Evolutionary conservation across 1,140 invertebrate genomes (phyloP), one percentile per base, ranked within the genome.

Genomic region (Procambarus virginalis): DNA sequence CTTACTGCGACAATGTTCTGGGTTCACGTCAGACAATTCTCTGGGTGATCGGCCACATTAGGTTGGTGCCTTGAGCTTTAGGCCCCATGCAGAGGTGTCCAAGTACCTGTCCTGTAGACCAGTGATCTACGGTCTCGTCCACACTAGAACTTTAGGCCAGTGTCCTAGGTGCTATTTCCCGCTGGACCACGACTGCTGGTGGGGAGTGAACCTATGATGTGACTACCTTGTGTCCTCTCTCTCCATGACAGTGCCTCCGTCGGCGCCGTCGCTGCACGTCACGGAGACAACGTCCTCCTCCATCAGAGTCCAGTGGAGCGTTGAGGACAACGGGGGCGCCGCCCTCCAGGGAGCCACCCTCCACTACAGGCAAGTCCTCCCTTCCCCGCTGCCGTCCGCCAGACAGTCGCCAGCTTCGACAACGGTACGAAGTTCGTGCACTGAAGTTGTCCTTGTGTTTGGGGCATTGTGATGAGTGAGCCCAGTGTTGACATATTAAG

Each of bases 241-340:
- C 34, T 68, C 34, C n/a, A 1, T 51, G 77, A 17, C 81, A 92
- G 92, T 92, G 17, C 91, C 91, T 60, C 92, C 92, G 46, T 84
- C 89, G 14, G 84, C 91, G 8, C 92, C 92, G 4, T 84, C 75
- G 8, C 84, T 92, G 2, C 90, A 91, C 75, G 91, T 92, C n/a
- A 90, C 91, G 34, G 87, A 90, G 77, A 91, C 91, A 0, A 91
- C 90, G 5, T 76, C 86, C 4, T 91, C 91, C 3, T 91, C 90
- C 70, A 92, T 92, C 73, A 90, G 87, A 6, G 81, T 92, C n/a
- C 90, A 90, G 84, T 92, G 92, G 92, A 91, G 86, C 73, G 87
- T 92, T 3, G 88, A 89, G 75, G 91, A 91, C 48, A 91, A 86
- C 14, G 92, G 92, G 3, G 92, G 92, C 12, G 88, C 92, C 2